Conservation (phyloP, 2,113 vertebrate species). For the Alligator mississippiensis region DNA sequence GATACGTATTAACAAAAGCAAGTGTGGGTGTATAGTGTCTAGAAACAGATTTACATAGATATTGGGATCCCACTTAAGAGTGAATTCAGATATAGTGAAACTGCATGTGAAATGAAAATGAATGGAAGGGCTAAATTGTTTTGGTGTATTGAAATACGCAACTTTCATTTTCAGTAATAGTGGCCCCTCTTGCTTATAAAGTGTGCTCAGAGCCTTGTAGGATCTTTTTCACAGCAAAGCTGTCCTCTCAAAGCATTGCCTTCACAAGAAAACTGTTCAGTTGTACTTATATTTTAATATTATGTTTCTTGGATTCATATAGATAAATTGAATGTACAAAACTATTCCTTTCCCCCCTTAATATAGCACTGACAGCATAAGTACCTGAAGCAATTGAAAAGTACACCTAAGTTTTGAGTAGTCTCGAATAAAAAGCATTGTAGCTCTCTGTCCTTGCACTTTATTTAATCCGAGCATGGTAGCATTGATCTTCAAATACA, state of each 20-base stretch:
- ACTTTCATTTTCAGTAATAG: background rate
- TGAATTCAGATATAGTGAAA: background rate
- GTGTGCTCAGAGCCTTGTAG: background rate
- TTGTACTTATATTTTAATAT: background rate
- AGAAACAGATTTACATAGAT: conserved; percentile 9
- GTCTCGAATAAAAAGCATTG: conserved; percentile 20
- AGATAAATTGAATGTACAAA: background rate
- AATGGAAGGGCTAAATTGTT: conserved; percentile 1
- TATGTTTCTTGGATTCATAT: background rate
- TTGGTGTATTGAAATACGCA: background rate
- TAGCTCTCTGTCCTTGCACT: conserved; percentile 40
- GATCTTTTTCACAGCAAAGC: background rate
- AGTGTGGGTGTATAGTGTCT: background rate
- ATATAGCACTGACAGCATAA: background rate
- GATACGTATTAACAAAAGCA: background rate
- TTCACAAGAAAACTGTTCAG: background rate
- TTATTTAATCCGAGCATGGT: background rate
- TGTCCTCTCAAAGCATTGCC: background rate
- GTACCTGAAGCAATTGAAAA: conserved; percentile 58
- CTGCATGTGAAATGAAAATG: background rate
- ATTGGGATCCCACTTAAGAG: background rate
- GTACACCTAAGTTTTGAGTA: conserved; percentile 23
- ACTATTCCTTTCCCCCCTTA: conserved; percentile 18
- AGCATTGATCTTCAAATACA: conserved; percentile 19
- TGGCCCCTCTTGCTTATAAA: background rate